Conservation (phyloP, 2,888 invertebrate genomes). For the Ophion obscuratus region DNA sequence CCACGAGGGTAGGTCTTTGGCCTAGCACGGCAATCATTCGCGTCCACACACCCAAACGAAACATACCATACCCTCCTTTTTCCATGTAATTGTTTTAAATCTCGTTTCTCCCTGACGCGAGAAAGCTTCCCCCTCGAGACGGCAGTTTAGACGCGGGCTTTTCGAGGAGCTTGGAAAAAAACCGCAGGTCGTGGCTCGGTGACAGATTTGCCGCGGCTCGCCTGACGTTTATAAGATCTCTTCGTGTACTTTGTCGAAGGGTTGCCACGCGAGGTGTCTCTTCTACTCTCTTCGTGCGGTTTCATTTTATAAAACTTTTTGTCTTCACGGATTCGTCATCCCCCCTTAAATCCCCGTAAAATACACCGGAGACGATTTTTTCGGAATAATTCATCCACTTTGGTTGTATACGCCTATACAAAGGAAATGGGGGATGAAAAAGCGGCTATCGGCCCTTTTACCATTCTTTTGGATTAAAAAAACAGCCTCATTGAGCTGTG, state of each 20-base stretch:
- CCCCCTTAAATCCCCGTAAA: background rate
- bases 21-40: slow-evolving; percentile 40
- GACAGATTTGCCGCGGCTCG: slow-evolving; percentile 81
- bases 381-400: too few relatives aligned
- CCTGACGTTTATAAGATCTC: slow-evolving; percentile 80
- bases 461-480: too few relatives aligned
- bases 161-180: slow-evolving; percentile 60
- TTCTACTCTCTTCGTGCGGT: slow-evolving; percentile 33
- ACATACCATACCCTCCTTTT: slow-evolving; percentile 60
- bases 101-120: slow-evolving; percentile 75
- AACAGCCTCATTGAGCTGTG: too few relatives aligned
- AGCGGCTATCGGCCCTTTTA: too few relatives aligned
- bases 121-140: slow-evolving; percentile 71
- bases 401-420: too few relatives aligned
- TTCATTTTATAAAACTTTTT: slow-evolving; percentile 49
- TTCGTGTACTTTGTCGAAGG: slow-evolving; percentile 66
- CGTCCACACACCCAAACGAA: slow-evolving; percentile 52
- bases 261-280: slow-evolving; percentile 33
- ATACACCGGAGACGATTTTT: background rate
- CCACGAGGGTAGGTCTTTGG: slow-evolving; percentile 45
- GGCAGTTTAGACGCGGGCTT: slow-evolving; percentile 70
- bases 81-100: slow-evolving; percentile 84
- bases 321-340: slow-evolving; percentile 60
- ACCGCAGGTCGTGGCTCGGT: slow-evolving; percentile 79
- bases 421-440: too few relatives aligned